Conservation (phyloP, 2,888 invertebrate species). For the Brachynemurus nebulosus region DNA sequence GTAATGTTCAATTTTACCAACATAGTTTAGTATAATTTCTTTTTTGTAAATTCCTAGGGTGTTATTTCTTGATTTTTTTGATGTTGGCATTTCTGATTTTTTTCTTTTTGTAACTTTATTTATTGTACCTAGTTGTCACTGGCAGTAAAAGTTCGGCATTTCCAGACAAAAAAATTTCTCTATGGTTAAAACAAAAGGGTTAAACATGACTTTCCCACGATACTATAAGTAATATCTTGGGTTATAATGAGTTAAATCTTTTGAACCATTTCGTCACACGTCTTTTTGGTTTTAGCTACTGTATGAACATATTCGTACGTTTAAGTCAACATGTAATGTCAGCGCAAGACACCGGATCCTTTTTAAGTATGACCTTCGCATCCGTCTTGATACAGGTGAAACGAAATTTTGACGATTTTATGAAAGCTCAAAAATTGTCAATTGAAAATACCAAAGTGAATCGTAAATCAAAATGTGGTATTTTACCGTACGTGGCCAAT, state of each 20-base stretch:
- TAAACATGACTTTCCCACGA: neutral
- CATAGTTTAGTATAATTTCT: too few relatives aligned
- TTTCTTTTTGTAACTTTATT: too few relatives aligned
- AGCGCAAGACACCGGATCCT: slow-evolving; percentile 73
- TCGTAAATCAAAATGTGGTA: slow-evolving; percentile 70
- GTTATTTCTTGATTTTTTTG: too few relatives aligned
- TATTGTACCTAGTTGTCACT: too few relatives aligned
- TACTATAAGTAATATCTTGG: neutral
- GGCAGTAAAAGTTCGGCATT: too few relatives aligned
- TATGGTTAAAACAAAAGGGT: too few relatives aligned
- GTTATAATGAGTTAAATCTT: too few relatives aligned
- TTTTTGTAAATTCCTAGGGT: too few relatives aligned
- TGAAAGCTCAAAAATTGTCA: slow-evolving; percentile 68
- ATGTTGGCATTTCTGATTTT: too few relatives aligned
- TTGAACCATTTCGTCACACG: slow-evolving; percentile 3
- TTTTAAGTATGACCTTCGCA: slow-evolving; percentile 76
- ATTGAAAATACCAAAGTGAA: slow-evolving; percentile 65
- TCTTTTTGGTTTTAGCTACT: slow-evolving; percentile 50
- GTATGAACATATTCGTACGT: slow-evolving; percentile 84
- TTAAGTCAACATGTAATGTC: slow-evolving; percentile 88
- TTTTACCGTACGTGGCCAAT: slow-evolving; percentile 77
- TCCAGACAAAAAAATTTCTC: too few relatives aligned
- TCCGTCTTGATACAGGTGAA: slow-evolving; percentile 78
- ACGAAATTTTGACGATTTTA: slow-evolving; percentile 80
- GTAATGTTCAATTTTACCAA: too few relatives aligned